Evolutionary conservation across 2,797 vertebrate genomes (phyloP), one percentile per base, ranked within the genome.

Genomic region (Cetoscarus ocellatus): DNA sequence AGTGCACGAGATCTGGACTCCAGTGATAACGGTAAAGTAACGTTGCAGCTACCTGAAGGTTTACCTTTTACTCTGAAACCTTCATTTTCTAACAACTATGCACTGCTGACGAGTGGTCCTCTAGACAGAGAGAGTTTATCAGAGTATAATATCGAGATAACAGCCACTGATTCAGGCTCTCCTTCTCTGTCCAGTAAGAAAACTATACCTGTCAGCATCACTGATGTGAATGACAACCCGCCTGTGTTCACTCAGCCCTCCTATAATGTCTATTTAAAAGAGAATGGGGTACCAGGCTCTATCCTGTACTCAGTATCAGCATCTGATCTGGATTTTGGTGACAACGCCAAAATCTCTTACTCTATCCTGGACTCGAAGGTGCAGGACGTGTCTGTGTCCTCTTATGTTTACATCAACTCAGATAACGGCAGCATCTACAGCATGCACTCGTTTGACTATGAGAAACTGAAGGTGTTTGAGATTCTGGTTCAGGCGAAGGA

Each of bases 161-260:
- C 70, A 60, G 70, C 61, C 49, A 73, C 42, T 47, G 70, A 73
- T 48, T 59, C 91, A 0, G 96, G 96, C 0, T 92, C 86, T 1
- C 96, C 95, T 5, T 47, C 93, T 3, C 90, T 97, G 53, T 94
- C 90, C 3, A 94, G 80, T 0, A 86, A 91, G 11, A 96, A 94
- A 42, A 91, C 67, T 0, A 89, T 98, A 27, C 34, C 88, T 34
- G 93, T 98, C 53, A 94, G 88, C 58, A 87, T 98, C 42, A 94
- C 94, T 6, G 97, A 98, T 73, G 84, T 97, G 49, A 97, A 97
- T 0, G 97, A 98, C 82, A 97, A 96, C 0, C 86, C 93, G 0
- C 97, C 97, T 18, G 77, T 88, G 3, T 86, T 93, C 13, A 84
- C 91, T 1, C 94, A 96, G 39, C 39, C 90, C 12, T 94, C 87